Evolutionary conservation across 2,797 vertebrate genomes (phyloP).

Genomic region (Hydrophis major): DNA sequence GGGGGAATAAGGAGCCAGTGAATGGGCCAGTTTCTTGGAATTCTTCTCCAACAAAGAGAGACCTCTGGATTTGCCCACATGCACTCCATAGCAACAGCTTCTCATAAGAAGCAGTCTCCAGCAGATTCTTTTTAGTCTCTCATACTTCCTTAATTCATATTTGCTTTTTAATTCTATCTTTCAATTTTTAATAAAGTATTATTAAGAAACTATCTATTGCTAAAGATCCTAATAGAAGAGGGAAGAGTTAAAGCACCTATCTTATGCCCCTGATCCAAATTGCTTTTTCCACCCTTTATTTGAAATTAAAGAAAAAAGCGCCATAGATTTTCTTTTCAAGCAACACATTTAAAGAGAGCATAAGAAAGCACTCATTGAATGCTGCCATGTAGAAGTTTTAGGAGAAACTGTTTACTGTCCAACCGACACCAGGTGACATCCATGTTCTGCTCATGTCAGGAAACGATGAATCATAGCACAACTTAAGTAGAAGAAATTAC

Average conservation of each 20-base stretch:
- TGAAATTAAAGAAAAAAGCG: not conserved
- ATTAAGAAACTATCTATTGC: not conserved
- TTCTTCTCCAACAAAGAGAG: not conserved
- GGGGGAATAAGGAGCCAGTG: not conserved
- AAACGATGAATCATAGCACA: not conserved
- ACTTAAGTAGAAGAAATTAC: not conserved
- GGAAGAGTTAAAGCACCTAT: not conserved
- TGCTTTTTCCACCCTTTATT: not conserved
- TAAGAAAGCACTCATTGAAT: not conserved
- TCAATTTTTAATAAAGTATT: not conserved
- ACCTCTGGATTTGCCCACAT: not conserved
- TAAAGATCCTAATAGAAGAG: not conserved
- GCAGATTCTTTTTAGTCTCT: not conserved
- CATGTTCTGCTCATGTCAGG: not conserved
- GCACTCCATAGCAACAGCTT: not conserved
- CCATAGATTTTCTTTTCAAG: not conserved
- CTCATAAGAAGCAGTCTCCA: not conserved
- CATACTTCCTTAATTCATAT: not conserved
- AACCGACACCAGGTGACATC: not conserved
- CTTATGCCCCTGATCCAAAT: not conserved
- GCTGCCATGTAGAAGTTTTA: not conserved
- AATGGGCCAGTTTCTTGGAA: no score
- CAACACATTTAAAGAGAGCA: not conserved
- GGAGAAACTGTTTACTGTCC: not conserved
- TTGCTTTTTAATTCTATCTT: not conserved